Evolutionary conservation across 2,888 invertebrate species (phyloP), one percentile per base, ranked within the genome.

Genomic region (Anorthoa munda): DNA sequence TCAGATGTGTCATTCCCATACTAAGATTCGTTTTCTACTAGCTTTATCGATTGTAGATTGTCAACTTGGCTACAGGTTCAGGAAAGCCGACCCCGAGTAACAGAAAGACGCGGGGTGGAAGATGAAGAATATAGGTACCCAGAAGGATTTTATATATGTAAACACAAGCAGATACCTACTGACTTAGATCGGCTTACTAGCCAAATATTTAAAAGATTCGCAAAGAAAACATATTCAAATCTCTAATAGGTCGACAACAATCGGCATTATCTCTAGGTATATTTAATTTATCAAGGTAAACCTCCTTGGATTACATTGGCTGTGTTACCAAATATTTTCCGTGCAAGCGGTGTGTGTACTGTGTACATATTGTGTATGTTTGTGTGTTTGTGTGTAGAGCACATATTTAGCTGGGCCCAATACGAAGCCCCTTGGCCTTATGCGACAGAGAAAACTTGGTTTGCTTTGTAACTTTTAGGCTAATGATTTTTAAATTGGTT

Each of bases 301-400:
- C 93, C 93, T 92, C 91, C 93, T 94, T 91, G 90, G 94, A 93
- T 94, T 94, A 95, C 95, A 93, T 92, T 92, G 91, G 91, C 90
- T 91, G 91, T 91, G 93, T 95, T 94, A 92, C 95, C 94, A 95
- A 95, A 96, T 95, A 95, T 95, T 96, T 95, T 95, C 92, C 91
- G 92, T 94, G 94, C 92, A 94, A 94, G 94, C 93, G 88, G 60
- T 85, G 79, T 92, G 93, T 94, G 94, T 94, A 89, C 90, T 90
- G 88, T 89, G 93, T 91, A 93, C 92, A 94, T 91, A 94, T 89
- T 88, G 87, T 92, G 91, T 93, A 87, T 92, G 90, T 91, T 89
- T 91, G 74, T 84, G 73, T 85, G 83, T 84, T 84, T 94, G 91
- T 93, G 92, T 92, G 89, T 87, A 88, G 89, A 91, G 92, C 90